These are phyloP conservation scores for Gadus chalcogrammus DNA, from an alignment of 2,113 vertebrate species.

Conservation along the genomic window DNA sequence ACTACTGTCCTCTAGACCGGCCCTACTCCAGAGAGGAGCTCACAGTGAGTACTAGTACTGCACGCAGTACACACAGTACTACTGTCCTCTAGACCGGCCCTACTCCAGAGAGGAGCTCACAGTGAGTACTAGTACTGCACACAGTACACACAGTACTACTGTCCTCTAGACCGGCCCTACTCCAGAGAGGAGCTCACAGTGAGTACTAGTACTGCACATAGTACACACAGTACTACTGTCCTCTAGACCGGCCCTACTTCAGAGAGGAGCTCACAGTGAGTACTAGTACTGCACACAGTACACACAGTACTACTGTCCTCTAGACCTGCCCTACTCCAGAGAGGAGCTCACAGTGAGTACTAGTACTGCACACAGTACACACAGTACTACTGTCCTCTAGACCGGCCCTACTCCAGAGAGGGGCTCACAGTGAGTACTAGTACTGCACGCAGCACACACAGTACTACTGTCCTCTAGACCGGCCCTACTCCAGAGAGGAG, in stretches of 20 bases:
- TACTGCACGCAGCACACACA: constrained; percentile 46
- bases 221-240: constrained; percentile 74
- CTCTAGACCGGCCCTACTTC: constrained; percentile 79
- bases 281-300: constrained; percentile 73
- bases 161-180: constrained; percentile 79
- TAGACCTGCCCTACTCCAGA: constrained; percentile 80
- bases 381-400: constrained; percentile 81
- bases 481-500: constrained; percentile 81
- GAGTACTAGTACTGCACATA: constrained; percentile 73
- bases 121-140: constrained; percentile 69
- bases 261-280: constrained; percentile 66
- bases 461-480: constrained; percentile 80
- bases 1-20: constrained; percentile 81
- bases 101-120: constrained; percentile 75
- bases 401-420: constrained; percentile 77
- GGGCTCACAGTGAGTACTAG: constrained; percentile 73
- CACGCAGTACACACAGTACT: constrained; percentile 54
- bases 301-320: constrained; percentile 77
- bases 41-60: constrained; percentile 68
- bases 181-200: constrained; percentile 73
- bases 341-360: constrained; percentile 67
- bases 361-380: constrained; percentile 66
- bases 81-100: constrained; percentile 82
- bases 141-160: constrained; percentile 71
- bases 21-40: constrained; percentile 80